Base-by-base conservation (phyloP, 2,113 vertebrate species). In the Tachysurus vachellii region DNA sequence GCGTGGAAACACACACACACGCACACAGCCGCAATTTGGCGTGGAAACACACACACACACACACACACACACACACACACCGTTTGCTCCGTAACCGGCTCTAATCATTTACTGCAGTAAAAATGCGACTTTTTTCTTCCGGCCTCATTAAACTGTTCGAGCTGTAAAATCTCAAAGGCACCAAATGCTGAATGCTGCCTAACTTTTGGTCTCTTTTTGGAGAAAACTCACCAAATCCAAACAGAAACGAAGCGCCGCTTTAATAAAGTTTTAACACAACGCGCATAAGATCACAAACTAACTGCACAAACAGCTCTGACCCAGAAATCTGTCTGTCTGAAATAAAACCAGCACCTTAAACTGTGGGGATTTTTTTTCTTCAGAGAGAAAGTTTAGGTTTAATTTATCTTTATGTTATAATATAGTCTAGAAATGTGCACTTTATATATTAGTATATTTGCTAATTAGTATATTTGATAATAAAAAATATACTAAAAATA, bases 41-140 rank as follows among this genome's bases (percentile, higher is more conserved):
- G 84, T 89, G 80, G 79, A 93, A 93, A 91, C n/a, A 80, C 68
- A 62, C 36, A 85, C 86, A 82, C 57, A 82, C 76, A 56, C 80
- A 61, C 80, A n/a, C 80, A 64, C 59, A 64, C 61, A 53, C 79
- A 50, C 61, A 53, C 62, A 68, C 44, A 9, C 47, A 50, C 90
- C 91, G 88, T 93, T 91, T 94, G 92, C 90, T 91, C 87, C 92
- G 83, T 93, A 23, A 47, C 57, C 80, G 80, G 62, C 61, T 73
- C 42, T 71, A 36, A 54, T 71, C 79, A 23, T 50, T 83, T 80
- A 81, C 64, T 53, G 86, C 81, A 75, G 50, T 59, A 79, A 47
- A 85, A 59, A 23, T 3, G 56, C 79, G 79, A 31, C 44, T n/a
- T 79, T 73, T 68, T 44, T 81, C 31, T 62, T 82, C 88, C 82